These are phyloP conservation scores for Anas bernieri DNA, from an alignment of 2,797 vertebrate genomes.

Conservation along the genomic window DNA sequence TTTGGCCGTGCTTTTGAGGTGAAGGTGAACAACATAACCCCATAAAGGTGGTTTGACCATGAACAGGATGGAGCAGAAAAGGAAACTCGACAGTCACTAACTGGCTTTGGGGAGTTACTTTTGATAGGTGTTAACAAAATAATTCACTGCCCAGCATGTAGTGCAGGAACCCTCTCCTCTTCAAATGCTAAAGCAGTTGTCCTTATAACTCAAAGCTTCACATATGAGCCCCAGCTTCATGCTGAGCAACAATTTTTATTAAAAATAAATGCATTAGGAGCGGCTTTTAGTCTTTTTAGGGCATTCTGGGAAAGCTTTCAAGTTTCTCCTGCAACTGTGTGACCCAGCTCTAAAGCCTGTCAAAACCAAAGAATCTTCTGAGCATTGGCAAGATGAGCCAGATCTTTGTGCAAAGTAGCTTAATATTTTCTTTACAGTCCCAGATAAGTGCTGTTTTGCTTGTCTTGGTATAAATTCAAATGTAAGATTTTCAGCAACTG, in stretches of 20 bases:
- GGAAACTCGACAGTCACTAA: not conserved
- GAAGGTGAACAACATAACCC: not conserved
- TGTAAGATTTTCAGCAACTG: not conserved
- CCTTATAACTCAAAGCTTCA: not conserved
- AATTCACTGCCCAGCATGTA: not conserved
- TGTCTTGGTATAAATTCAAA: not conserved
- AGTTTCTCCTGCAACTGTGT: not conserved
- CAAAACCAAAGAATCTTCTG: not conserved
- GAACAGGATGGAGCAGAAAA: not conserved
- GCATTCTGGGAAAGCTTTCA: not conserved
- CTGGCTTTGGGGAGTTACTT: not conserved
- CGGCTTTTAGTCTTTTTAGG: not conserved
- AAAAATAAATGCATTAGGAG: not conserved
- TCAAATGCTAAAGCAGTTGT: not conserved
- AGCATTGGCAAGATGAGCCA: not conserved
- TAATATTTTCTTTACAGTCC: not conserved
- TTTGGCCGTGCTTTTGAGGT: not conserved
- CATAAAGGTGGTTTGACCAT: not conserved
- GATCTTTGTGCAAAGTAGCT: not conserved
- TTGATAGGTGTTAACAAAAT: not conserved
- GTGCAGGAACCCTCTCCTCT: not conserved
- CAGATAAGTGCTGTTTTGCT: not conserved
- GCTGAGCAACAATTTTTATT: not conserved
- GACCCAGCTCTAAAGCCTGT: not conserved
- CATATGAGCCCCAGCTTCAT: not conserved